A percentile compares a stretch with the other conserved stretches of the same genome.
Conservation (phyloP, 2,888 invertebrate genomes). For the Entomobrya multifasciata region DNA sequence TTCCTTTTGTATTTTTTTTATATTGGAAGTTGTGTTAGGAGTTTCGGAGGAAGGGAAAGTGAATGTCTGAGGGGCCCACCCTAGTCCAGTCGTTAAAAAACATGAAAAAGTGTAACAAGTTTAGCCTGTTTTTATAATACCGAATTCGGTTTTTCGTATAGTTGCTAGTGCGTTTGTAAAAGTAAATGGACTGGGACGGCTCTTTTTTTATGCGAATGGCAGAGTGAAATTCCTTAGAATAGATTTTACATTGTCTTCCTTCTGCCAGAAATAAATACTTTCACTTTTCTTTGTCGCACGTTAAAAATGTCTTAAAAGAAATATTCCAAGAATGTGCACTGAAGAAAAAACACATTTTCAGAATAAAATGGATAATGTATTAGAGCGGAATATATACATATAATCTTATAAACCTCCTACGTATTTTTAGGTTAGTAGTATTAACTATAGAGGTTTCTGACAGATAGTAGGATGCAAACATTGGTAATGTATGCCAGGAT, state of each 20-base stretch:
- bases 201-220: constrained; percentile 18
- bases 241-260: constrained; percentile 22
- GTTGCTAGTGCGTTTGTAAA: too few species aligned
- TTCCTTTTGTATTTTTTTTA: constrained; percentile 17
- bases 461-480: constrained; percentile 18
- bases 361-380: not conserved
- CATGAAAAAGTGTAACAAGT: not conserved
- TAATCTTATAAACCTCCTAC: not conserved
- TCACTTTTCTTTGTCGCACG: constrained; percentile 39
- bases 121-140: too few species aligned
- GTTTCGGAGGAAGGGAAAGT: not conserved
- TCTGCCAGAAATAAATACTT: constrained; percentile 4
- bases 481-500: not conserved
- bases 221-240: too few species aligned
- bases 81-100: too few species aligned
- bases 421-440: not conserved
- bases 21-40: not conserved
- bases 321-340: constrained; percentile 37
- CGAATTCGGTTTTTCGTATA: too few species aligned
- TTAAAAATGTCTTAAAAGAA: constrained; percentile 39
- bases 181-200: not conserved
- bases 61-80: not conserved
- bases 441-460: not conserved
- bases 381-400: not conserved
- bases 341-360: not conserved